Base-by-base conservation (phyloP, 2,113 vertebrate species). In the Cephalopholis sonnerati region DNA sequence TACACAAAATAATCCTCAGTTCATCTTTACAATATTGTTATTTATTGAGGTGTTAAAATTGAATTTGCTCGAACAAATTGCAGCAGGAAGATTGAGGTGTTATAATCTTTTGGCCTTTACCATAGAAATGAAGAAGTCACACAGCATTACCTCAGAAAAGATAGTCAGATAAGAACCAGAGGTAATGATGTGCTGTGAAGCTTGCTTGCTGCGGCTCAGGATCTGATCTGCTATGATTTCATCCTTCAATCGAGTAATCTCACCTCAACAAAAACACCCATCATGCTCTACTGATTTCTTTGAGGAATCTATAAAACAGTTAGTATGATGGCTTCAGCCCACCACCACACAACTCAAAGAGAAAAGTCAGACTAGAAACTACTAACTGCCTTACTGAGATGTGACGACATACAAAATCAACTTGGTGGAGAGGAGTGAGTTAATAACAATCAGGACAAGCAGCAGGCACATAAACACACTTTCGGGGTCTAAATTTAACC, bases 181-280 rank as follows among this genome's bases (percentile, higher is more conserved):
- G 46, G 46, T 16, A 15, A 13, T 48, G 12, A 15, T 48, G 13
- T 48, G 46, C 16, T 48, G 48, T 77, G 53, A 61, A 72, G 51
- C 12, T 29, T 10, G 48, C 5, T n/a, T 7, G 2, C 4, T 12
- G 64, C 39, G 27, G 44, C 18, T 5, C 4, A 15, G 0, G 54
- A 74, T 64, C 67, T 44, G 48, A 71, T 27, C 25, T 7, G 27
- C 7, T 25, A 9, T 32, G 57, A 78, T 82, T 44, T 50, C 24
- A 74, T 79, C 63, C 70, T 70, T 81, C 48, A 72, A 66, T 67
- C 44, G 36, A 32, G 32, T 63, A 68, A 73, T 77, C 55, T 55
- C n/a, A 18, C 36, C 9, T 70, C 7, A 12, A 78, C 64, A 74
- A 86, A 70, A 62, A 59, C 20, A 55, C 32, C 22, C 64, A 75